A percentile compares a stretch with the other conserved stretches of the same genome.
phyloP scores from a whole-genome alignment of 2,113 vertebrate genomes.

The Menidia beryllina region DNA sequence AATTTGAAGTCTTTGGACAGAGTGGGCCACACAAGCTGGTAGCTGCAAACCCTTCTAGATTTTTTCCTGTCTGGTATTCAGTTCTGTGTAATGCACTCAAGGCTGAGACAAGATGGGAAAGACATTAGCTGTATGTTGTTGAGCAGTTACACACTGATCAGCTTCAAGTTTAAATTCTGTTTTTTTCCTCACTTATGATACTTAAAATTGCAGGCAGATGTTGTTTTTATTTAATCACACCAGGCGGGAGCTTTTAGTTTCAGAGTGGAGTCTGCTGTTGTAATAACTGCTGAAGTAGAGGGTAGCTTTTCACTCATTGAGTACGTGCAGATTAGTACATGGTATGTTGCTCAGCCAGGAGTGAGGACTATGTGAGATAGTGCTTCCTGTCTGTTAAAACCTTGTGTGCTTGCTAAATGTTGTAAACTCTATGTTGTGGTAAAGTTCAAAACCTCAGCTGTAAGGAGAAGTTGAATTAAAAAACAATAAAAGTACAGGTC shows the following conservation, averaged over 20 bases:
- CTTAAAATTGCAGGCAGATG: neutral
- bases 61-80: neutral
- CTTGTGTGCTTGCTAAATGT: conserved; percentile 28
- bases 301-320: conserved; percentile 34
- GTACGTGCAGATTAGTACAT: conserved; percentile 44
- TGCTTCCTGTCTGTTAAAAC: conserved; percentile 42
- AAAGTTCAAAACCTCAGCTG: conserved; percentile 31
- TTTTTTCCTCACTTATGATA: neutral
- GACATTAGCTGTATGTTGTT: neutral
- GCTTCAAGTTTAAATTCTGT: neutral
- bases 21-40: neutral
- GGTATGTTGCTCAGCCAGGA: conserved; percentile 37
- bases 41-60: neutral
- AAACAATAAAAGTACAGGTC: conserved; percentile 24
- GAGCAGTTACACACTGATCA: neutral
- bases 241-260: neutral
- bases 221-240: neutral
- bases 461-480: conserved; percentile 40
- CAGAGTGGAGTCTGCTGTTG: conserved; percentile 6
- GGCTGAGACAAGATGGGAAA: conserved; percentile 6
- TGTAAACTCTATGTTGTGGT: conserved; percentile 18
- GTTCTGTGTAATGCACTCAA: neutral
- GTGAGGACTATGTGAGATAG: conserved; percentile 41
- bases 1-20: no score
- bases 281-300: conserved; percentile 31